Conservation (phyloP, 1,140 invertebrate genomes). For the Hylaeus anthracinus region DNA sequence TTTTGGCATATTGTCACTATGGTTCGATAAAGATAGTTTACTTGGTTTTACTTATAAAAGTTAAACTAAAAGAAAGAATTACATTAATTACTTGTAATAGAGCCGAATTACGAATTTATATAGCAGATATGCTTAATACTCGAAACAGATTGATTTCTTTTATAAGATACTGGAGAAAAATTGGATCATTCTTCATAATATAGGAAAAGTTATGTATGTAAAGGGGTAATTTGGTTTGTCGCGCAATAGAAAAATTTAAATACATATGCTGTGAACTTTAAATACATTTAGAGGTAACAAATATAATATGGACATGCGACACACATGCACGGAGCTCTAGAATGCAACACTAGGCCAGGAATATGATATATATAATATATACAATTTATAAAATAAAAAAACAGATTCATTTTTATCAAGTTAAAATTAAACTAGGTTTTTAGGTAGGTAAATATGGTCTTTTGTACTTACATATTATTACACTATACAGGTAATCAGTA, state of each 20-base stretch:
- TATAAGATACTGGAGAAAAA: conserved; percentile 64
- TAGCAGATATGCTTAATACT: conserved; percentile 29
- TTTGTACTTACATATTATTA: conserved; percentile 32
- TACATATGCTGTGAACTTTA: conserved; percentile 20
- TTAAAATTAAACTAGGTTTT: conserved; percentile 20
- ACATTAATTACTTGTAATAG: conserved; percentile 23
- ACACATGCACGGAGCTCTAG: conserved; percentile 73
- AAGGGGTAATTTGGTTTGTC: conserved; percentile 24
- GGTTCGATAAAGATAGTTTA: conserved; percentile 47
- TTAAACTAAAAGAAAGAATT: conserved; percentile 15
- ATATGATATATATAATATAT: not conserved
- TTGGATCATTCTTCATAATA: conserved; percentile 52
- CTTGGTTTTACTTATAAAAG: conserved; percentile 21
- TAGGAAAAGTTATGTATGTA: not conserved
- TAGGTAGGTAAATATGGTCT: conserved; percentile 39
- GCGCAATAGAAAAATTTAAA: conserved; percentile 7
- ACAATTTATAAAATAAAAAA: not conserved
- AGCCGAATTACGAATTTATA: conserved; percentile 32
- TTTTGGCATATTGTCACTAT: conserved; percentile 62
- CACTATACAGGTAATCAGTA: conserved; percentile 41
- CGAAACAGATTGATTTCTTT: conserved; percentile 50
- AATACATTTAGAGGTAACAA: conserved; percentile 36
- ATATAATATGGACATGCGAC: conserved; percentile 74
- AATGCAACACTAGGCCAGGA: conserved; percentile 27
- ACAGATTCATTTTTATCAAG: not conserved